These are phyloP conservation scores for Pyrrhosoma nymphula DNA, from an alignment of 2,888 invertebrate genomes.

Conservation along the genomic window DNA sequence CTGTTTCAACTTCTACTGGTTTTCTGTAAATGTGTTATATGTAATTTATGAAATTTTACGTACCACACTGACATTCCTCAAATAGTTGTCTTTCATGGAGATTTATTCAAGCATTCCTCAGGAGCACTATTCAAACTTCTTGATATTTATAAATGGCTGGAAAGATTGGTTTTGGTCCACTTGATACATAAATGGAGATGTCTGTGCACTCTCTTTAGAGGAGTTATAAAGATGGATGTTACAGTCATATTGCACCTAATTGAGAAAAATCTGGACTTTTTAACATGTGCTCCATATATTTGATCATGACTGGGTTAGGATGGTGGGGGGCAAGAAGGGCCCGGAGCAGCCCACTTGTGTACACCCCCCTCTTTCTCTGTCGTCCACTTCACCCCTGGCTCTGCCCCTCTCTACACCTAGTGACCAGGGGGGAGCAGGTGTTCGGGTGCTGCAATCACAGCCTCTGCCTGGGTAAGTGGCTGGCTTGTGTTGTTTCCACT, in stretches of 20 bases:
- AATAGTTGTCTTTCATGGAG: no score
- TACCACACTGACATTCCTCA: no score
- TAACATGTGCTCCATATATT: conserved; percentile 48
- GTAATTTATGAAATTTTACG: no score
- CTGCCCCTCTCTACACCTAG: conserved; percentile 61
- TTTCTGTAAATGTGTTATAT: no score
- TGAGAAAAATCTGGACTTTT: background rate
- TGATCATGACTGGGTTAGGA: conserved; percentile 61
- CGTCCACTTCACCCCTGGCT: conserved; percentile 70
- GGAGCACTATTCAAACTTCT: no score
- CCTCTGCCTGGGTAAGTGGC: conserved; percentile 64
- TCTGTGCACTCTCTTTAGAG: background rate
- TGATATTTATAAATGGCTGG: no score
- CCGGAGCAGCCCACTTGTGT: conserved; percentile 72
- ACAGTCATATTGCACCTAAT: background rate
- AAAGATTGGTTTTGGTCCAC: no score
- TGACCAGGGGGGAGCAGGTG: conserved; percentile 61
- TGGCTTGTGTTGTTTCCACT: conserved; percentile 58
- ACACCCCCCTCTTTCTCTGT: conserved; percentile 71
- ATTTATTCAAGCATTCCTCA: no score
- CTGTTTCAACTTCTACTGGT: no score
- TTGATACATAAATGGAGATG: no score
- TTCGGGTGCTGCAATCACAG: conserved; percentile 57
- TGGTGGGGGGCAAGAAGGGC: conserved; percentile 60
- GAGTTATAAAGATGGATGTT: background rate